Conservation (phyloP, 2,113 vertebrate genomes). For the Sinocyclocheilus anshuiensis region DNA sequence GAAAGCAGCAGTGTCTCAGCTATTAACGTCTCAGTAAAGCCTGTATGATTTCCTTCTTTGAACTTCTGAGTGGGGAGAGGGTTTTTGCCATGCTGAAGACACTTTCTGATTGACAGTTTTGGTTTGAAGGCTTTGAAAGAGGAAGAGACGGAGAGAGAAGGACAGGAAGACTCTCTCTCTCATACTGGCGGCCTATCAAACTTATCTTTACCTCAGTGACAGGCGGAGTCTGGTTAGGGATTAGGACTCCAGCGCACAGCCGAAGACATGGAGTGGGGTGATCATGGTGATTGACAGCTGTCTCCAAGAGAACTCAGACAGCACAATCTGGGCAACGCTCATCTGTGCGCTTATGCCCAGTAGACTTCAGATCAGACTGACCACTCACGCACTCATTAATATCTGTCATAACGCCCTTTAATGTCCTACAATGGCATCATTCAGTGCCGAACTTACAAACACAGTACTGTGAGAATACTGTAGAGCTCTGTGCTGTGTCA, state of each 20-base stretch:
- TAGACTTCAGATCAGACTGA: neutral
- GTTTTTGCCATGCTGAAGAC: slow-evolving; percentile 7
- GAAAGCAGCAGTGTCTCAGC: slow-evolving; percentile 22
- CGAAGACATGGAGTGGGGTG: neutral
- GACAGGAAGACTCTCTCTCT: slow-evolving; percentile 15
- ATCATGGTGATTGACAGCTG: slow-evolving; percentile 18
- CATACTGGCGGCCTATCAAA: slow-evolving; percentile 21
- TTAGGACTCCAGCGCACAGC: neutral
- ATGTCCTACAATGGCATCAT: neutral
- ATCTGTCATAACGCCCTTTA: neutral
- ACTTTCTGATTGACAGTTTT: slow-evolving; percentile 35
- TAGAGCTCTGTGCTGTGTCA: neutral
- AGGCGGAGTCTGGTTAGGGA: slow-evolving; percentile 35
- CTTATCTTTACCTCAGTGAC: slow-evolving; percentile 36
- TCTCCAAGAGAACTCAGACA: neutral
- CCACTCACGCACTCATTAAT: neutral
- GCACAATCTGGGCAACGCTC: neutral
- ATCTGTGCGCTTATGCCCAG: neutral
- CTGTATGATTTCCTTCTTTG: slow-evolving; percentile 41
- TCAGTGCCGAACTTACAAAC: neutral
- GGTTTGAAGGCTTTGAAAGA: slow-evolving; percentile 31
- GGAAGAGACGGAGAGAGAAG: neutral
- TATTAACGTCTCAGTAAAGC: slow-evolving; percentile 37
- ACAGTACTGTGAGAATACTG: neutral
- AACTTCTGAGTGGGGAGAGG: slow-evolving; percentile 28